Base-by-base conservation (phyloP, 2,113 vertebrate species). In the Poeciliopsis occidentalis region DNA sequence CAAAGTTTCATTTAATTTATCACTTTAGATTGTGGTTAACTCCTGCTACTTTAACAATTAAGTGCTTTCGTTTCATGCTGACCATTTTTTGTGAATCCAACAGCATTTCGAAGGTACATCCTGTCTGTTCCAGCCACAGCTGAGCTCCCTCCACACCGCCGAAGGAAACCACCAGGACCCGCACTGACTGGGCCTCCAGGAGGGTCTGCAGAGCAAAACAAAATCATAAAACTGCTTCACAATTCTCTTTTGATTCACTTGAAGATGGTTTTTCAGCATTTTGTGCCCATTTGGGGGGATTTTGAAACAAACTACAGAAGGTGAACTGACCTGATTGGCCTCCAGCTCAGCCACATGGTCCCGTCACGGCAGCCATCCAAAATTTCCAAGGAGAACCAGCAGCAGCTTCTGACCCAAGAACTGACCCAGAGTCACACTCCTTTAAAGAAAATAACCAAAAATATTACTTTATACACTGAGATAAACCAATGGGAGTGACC, bases 261-360 rank as follows among this genome's bases (percentile, higher is more conserved):
- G 44, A 13, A 1, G 3, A 4, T 32, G 4, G 1, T 22, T 24
- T 29, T 44, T 17, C 15, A 32, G 57, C 30, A 64, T 54, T 69
- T 67, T 32, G 22, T 64, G 6, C 22, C 11, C 30, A 30, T 62
- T 31, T n/a, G 22, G 4, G 12, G 24, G 8, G 13, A 26, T 66
- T 66, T 26, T 41, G 24, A 0, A 39, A 4, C 31, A 65, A 39
- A 65, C 19, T 32, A 39, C 5, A 34, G 30, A 32, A 60, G 47
- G 7, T 11, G 8, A 7, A 73, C 85, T 4, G 26, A 94, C 93
- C 90, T 81, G 78, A 47, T 32, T 88, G 66, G 79, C 76, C 80
- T 73, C 76, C 87, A 95, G 85, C 87, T 93, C 87, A 13, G 93
- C 82, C 91, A 93, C 73, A 66, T 95, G 94, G 85, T 95, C 94